phyloP scores from a whole-genome alignment of 2,888 invertebrate species.

The Melanchra persicariae region DNA sequence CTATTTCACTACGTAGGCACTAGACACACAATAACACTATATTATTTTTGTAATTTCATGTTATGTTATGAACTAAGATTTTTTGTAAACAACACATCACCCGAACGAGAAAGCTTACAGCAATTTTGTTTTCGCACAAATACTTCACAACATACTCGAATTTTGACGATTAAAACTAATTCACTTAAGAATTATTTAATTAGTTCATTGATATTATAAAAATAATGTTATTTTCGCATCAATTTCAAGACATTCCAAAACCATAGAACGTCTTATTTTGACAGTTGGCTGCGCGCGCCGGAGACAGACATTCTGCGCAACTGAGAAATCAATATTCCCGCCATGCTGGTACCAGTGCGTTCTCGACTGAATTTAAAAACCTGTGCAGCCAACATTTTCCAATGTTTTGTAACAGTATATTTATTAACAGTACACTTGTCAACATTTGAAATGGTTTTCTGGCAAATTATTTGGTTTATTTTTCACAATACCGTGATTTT shows the following conservation, averaged over 20 bases:
- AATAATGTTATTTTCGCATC: constrained; percentile 32
- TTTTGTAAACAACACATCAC: constrained; percentile 62
- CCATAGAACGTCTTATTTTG: constrained; percentile 73
- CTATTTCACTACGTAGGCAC: constrained; percentile 17
- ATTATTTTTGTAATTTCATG: constrained; percentile 13
- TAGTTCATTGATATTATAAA: constrained; percentile 20
- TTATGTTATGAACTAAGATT: constrained; percentile 18
- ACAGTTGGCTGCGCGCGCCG: constrained; percentile 83
- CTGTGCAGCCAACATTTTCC: not conserved
- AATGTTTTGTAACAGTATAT: not conserved
- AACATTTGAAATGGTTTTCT: not conserved
- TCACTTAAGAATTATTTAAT: constrained; percentile 1
- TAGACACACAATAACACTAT: constrained; percentile 35
- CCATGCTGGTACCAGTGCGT: constrained; percentile 56
- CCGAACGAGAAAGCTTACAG: constrained; percentile 20
- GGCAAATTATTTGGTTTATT: not conserved
- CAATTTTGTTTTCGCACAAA: constrained; percentile 27
- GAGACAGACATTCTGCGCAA: constrained; percentile 67
- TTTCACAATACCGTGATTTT: not conserved
- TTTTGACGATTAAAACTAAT: constrained; percentile 6
- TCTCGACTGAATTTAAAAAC: constrained; percentile 49
- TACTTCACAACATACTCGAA: constrained; percentile 24
- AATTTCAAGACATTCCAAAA: constrained; percentile 44
- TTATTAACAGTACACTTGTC: not conserved
- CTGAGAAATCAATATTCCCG: constrained; percentile 80